phyloP scores from a whole-genome alignment of 2,113 vertebrate genomes.

The Spea bombifrons region DNA sequence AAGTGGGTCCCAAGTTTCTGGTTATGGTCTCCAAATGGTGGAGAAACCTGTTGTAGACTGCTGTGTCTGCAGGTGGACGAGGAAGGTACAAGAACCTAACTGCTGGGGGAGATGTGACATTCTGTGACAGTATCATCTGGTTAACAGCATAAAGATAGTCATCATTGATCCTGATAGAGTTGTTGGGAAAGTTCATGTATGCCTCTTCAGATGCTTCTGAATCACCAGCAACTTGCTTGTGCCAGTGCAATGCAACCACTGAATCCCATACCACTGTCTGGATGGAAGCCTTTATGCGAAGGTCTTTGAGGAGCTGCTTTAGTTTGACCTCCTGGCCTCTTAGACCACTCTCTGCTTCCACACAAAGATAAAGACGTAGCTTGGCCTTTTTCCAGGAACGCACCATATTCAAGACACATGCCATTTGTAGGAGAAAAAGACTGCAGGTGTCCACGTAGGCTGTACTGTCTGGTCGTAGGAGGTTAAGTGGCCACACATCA shows the following conservation, averaged over 20 bases:
- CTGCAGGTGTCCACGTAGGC: slow-evolving; percentile 87
- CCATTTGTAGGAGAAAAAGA: slow-evolving; percentile 87
- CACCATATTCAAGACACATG: slow-evolving; percentile 85
- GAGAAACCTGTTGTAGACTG: slow-evolving; percentile 75
- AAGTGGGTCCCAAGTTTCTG: slow-evolving; percentile 77
- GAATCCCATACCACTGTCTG: slow-evolving; percentile 79
- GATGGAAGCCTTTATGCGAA: slow-evolving; percentile 81
- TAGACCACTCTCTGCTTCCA: slow-evolving; percentile 75
- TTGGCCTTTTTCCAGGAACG: slow-evolving; percentile 75
- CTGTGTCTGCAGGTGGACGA: slow-evolving; percentile 78
- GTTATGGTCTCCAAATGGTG: slow-evolving; percentile 82
- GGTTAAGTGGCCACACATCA: slow-evolving; percentile 86
- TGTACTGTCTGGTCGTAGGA: slow-evolving; percentile 80
- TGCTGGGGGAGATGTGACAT: slow-evolving; percentile 56
- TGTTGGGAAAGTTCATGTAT: slow-evolving; percentile 73
- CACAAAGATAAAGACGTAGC: slow-evolving; percentile 83
- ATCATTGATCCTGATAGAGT: slow-evolving; percentile 71
- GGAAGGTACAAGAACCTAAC: slow-evolving; percentile 87
- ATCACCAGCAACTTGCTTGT: slow-evolving; percentile 56
- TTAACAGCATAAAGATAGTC: slow-evolving; percentile 81
- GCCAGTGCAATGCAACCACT: slow-evolving; percentile 83
- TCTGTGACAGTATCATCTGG: slow-evolving; percentile 73
- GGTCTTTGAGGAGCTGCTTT: slow-evolving; percentile 76
- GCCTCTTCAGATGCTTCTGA: slow-evolving; percentile 49
- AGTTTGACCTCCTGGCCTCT: slow-evolving; percentile 78